Conservation (phyloP, 2,113 vertebrate genomes). For the Paramisgurnus dabryanus region DNA sequence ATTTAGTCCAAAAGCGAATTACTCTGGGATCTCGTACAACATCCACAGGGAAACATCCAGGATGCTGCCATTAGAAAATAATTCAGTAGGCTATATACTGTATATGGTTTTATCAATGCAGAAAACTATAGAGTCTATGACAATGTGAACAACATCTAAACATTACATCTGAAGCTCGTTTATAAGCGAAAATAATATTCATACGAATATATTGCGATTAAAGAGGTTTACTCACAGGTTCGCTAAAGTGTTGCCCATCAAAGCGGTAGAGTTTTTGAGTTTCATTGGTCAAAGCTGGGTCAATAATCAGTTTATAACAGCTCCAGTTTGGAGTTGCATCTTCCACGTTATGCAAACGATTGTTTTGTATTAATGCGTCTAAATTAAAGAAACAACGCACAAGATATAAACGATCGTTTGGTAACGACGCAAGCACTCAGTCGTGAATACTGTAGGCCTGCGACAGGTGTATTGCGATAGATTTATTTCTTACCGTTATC, state of each 20-base stretch:
- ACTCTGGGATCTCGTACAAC: conserved; percentile 89
- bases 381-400: background rate
- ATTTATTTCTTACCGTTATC: conserved; percentile 74
- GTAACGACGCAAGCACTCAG: background rate
- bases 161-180: background rate
- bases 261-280: conserved; percentile 93
- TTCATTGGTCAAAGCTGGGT: conserved; percentile 89
- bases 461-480: conserved; percentile 6
- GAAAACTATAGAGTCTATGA: background rate
- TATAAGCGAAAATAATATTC: background rate
- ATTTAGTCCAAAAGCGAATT: conserved; percentile 91
- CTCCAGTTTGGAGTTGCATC: conserved; percentile 73
- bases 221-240: conserved; percentile 79
- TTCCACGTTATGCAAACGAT: background rate
- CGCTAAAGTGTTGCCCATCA: conserved; percentile 91
- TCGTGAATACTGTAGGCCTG: conserved; percentile 1
- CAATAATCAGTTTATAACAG: conserved; percentile 96
- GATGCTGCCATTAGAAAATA: conserved; percentile 70
- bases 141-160: background rate
- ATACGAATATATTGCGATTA: background rate
- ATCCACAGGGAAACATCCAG: conserved; percentile 88
- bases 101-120: background rate
- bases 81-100: background rate
- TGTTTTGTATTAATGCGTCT: background rate
- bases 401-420: background rate